phyloP scores from a whole-genome alignment of 64 coral and sea anemone species.

The Actinia equina region DNA sequence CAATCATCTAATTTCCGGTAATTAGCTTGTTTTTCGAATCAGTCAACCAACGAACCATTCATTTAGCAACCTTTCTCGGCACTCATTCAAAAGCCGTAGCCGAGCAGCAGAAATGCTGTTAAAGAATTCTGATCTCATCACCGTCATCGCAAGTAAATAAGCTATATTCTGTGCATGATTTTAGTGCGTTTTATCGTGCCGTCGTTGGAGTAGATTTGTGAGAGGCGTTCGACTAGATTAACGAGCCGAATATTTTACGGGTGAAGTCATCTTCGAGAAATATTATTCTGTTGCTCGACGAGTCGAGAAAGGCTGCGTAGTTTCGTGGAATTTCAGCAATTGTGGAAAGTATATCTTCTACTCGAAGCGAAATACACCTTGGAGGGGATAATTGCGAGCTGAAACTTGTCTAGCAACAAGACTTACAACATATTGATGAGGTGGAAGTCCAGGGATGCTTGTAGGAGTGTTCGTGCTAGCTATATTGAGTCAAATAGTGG shows the following conservation, averaged over 20 bases:
- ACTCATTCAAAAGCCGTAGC: background rate
- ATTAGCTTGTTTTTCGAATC: background rate
- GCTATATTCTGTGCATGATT: background rate
- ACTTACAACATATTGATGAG: background rate
- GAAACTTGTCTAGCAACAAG: background rate
- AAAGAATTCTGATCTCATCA: conserved; percentile 20
- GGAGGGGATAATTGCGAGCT: background rate
- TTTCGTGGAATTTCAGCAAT: background rate
- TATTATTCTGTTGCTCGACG: background rate
- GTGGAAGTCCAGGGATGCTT: background rate
- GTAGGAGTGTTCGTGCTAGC: background rate
- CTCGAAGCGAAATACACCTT: background rate
- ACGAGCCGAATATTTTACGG: background rate
- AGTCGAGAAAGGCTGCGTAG: background rate
- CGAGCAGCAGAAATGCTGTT: background rate
- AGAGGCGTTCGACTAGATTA: background rate
- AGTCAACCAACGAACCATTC: background rate
- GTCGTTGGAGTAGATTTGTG: background rate
- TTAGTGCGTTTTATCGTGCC: background rate
- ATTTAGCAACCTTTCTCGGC: conserved; percentile 2
- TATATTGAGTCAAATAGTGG: background rate
- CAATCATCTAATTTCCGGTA: conserved; percentile 18
- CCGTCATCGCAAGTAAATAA: conserved; percentile 10
- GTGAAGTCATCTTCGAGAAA: conserved; percentile 21
- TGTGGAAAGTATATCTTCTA: background rate